Percentiles rank a stretch among this genome's conserved stretches.
Conservation (phyloP, 2,113 vertebrate genomes). For the Etheostoma spectabile region DNA sequence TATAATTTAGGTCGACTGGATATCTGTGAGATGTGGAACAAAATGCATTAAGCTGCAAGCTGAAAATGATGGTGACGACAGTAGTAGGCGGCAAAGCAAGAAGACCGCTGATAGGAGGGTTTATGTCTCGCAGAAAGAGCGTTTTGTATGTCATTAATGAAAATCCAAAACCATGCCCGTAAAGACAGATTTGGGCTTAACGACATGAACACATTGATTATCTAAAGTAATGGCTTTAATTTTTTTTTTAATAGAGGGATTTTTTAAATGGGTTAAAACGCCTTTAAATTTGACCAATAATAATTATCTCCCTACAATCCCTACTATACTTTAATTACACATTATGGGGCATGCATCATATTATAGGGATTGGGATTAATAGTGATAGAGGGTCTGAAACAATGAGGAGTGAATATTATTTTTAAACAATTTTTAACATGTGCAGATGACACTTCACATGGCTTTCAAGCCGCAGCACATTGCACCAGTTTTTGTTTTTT, state of each 20-base stretch:
- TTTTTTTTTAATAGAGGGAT: not conserved
- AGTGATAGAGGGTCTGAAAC: not conserved
- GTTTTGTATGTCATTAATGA: not conserved
- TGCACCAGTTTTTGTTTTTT: too few relatives aligned
- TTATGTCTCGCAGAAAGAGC: not conserved
- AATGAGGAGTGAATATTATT: not conserved
- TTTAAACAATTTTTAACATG: not conserved
- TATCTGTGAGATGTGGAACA: constrained; percentile 30
- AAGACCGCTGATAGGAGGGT: not conserved
- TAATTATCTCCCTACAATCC: not conserved
- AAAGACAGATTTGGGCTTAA: not conserved
- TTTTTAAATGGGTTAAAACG: not conserved
- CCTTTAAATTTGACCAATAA: not conserved
- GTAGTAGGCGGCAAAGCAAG: not conserved
- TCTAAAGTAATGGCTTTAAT: not conserved
- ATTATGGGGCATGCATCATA: not conserved
- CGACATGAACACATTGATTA: constrained; percentile 6
- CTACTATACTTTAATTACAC: not conserved
- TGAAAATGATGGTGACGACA: not conserved
- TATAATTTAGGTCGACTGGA: constrained; percentile 68
- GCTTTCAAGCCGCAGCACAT: too few relatives aligned
- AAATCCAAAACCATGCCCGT: not conserved
- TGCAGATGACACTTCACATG: not conserved
- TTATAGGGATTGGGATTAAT: not conserved
- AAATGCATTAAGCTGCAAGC: constrained; percentile 20